Evolutionary conservation across 2,888 invertebrate genomes (phyloP), one percentile per base, ranked within the genome.

Genomic region (Lepidocyrtoides sp.): DNA sequence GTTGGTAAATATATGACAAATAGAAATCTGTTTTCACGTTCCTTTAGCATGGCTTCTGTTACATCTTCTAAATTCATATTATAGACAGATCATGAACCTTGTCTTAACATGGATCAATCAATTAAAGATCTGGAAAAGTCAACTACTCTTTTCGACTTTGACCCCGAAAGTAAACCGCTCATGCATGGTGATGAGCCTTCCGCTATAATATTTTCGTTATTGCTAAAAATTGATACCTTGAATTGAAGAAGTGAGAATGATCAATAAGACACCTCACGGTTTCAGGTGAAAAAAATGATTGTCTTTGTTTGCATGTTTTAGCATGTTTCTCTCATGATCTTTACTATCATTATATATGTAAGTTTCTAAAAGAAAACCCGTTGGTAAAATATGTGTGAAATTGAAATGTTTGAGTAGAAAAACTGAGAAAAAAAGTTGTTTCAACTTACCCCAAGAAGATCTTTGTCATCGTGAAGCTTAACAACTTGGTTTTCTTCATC

Each of bases 361-460:
- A n/a, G n/a, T n/a, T n/a, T n/a, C n/a, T n/a, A n/a, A n/a, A n/a
- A n/a, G n/a, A n/a, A n/a, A n/a, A n/a, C n/a, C n/a, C n/a, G n/a
- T n/a, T n/a, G n/a, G n/a, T n/a, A n/a, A n/a, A n/a, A n/a, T n/a
- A n/a, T n/a, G n/a, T n/a, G n/a, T n/a, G n/a, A n/a, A n/a, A n/a
- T n/a, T n/a, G n/a, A n/a, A n/a, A n/a, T n/a, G n/a, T n/a, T n/a
- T n/a, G n/a, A n/a, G n/a, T n/a, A n/a, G n/a, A n/a, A n/a, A n/a
- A n/a, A n/a, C n/a, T n/a, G n/a, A 14, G 14, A 29, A 66, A 72
- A 72, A 72, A 75, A 83, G 41, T 0, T 72, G 57, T 82, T 5
- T 81, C 60, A 57, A 17, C 88, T 87, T 91, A 93, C 93, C 91
- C 91, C 93, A 89, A 88, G 77, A 10, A 77, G 72, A 12, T 89